A percentile compares a stretch with the other conserved stretches of the same genome.
These are phyloP conservation scores for Lasioglossum leucozonium DNA, from an alignment of 2,888 invertebrate genomes.

Conservation along the genomic window DNA sequence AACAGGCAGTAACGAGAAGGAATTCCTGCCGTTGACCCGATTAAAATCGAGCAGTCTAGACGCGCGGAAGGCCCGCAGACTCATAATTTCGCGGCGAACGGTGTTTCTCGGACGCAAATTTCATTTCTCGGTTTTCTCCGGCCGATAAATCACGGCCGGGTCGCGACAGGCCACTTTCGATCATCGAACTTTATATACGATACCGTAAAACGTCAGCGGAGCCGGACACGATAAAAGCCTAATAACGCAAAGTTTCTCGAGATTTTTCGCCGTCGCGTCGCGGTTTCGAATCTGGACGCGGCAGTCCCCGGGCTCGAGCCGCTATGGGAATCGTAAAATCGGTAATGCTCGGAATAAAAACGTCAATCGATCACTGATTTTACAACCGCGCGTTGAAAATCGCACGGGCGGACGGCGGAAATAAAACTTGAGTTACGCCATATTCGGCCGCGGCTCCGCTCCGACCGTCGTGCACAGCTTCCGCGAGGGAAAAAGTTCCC, in stretches of 20 bases:
- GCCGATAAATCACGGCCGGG: background rate
- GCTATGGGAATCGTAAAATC: slow-evolving; percentile 58
- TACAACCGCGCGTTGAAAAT: slow-evolving; percentile 56
- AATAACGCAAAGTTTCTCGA: slow-evolving; percentile 37
- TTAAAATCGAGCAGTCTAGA: background rate
- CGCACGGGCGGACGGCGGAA: slow-evolving; percentile 36
- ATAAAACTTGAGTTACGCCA: slow-evolving; percentile 64
- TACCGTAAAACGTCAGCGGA: background rate
- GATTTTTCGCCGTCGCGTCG: slow-evolving; percentile 10
- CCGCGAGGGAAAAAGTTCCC: slow-evolving; percentile 15
- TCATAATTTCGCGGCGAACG: background rate
- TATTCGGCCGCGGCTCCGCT: slow-evolving; percentile 18
- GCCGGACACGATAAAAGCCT: slow-evolving; percentile 29
- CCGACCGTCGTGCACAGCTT: background rate
- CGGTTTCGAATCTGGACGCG: background rate
- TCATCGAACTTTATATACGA: slow-evolving; percentile 11
- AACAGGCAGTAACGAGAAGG: background rate
- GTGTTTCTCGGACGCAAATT: background rate
- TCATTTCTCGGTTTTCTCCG: background rate
- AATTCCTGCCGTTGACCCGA: background rate
- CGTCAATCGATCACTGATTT: slow-evolving; percentile 68
- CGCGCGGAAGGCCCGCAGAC: background rate
- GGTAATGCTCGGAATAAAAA: slow-evolving; percentile 62
- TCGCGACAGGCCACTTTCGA: slow-evolving; percentile 8
- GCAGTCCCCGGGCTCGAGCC: background rate